Base-by-base conservation (phyloP, 1,140 invertebrate genomes). In the Temnothorax longispinosus region DNA sequence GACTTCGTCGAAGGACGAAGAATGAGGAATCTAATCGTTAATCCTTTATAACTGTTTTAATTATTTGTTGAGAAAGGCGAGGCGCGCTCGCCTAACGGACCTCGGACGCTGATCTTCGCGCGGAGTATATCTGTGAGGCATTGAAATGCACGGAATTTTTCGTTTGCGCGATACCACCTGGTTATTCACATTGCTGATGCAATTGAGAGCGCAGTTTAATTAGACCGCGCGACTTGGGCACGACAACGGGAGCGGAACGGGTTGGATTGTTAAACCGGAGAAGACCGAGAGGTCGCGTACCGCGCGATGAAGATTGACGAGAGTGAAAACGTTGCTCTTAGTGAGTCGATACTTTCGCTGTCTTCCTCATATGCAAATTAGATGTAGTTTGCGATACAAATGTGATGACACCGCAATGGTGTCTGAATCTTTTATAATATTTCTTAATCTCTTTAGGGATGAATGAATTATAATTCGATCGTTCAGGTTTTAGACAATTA, bases 221-320 rank as follows among this genome's bases (percentile, higher is more conserved):
- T 62, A 60, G 13, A 38, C 21, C 32, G 27, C 52, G 27, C 41
- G 21, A 47, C 11, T 60, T 41, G 47, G 38, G 50, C 65, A n/a
- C 35, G 3, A 41, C 27, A 65, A 11, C 38, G 3, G 5, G 47
- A 13, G 7, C 72, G 38, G 62, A 67, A 41, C 10, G 10, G 52
- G 21, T 65, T 10, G 18, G 35, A 86, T 86, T 54, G 27, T 56
- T 21, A 27, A 44, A 21, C 2, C 15, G 13, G 13, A 32, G 15
- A 10, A 32, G 15, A 64, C 47, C 47, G 18, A 21, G 8, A 88
- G 2, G 11, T 44, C 21, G 32, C 56, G 21, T 18, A 3, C 1
- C 21, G 1, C 2, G 3, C 32, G 18, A 91, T 91, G 91, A 91
- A 87, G 87, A 88, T 91, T 58, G 75, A 90, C 44, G 77, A 81